A percentile compares a stretch with the other conserved stretches of the same genome.
phyloP scores from a whole-genome alignment of 2,113 vertebrate species.

The Thymallus thymallus region DNA sequence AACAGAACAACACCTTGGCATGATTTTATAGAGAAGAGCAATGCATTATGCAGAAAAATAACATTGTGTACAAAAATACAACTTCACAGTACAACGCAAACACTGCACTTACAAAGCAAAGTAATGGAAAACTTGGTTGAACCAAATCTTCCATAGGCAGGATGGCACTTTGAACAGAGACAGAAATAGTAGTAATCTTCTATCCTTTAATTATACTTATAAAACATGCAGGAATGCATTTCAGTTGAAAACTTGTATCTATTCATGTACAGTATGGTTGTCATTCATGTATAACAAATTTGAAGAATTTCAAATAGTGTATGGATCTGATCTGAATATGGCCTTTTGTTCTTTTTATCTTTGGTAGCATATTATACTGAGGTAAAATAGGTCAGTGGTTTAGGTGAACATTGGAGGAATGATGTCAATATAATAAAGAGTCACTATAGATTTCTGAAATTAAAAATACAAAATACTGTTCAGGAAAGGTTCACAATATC shows the following conservation, averaged over 20 bases:
- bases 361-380: conserved; percentile 22
- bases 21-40: conserved; percentile 43
- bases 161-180: conserved; percentile 52
- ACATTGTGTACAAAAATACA: conserved; percentile 66
- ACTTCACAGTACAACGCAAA: conserved; percentile 67
- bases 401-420: background rate
- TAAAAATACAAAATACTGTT: background rate
- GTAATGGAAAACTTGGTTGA: conserved; percentile 22
- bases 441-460: background rate
- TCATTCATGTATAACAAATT: conserved; percentile 16
- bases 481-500: background rate
- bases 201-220: conserved; percentile 21
- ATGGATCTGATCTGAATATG: conserved; percentile 1
- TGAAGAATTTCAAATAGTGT: conserved; percentile 3
- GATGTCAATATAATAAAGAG: no score
- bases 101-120: conserved; percentile 51
- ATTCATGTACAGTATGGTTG: conserved; percentile 10
- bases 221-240: conserved; percentile 45
- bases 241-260: conserved; percentile 27
- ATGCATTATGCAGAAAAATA: conserved; percentile 49
- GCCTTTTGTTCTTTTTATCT: background rate
- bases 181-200: conserved; percentile 37
- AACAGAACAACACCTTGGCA: conserved; percentile 42
- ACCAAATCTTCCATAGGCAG: conserved; percentile 21
- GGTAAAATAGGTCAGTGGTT: conserved; percentile 12